phyloP scores from a whole-genome alignment of 2,113 vertebrate species.

The Pterocles burchelli region DNA sequence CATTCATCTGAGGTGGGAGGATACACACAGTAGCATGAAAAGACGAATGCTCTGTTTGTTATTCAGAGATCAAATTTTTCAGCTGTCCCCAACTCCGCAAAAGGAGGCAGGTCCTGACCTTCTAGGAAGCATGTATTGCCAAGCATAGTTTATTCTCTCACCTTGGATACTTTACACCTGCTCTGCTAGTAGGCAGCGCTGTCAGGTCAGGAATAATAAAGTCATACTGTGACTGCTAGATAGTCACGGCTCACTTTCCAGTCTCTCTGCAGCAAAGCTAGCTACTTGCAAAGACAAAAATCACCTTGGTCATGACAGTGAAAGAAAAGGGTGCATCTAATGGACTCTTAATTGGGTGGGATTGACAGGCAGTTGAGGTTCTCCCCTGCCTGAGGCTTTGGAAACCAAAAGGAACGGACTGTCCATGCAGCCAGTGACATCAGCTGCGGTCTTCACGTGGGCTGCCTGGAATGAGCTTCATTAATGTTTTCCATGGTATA shows the following conservation, averaged over 20 bases:
- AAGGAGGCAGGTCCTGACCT: background rate
- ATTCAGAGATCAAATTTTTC: background rate
- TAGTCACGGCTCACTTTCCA: background rate
- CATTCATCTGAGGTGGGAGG: background rate
- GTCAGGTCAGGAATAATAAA: background rate
- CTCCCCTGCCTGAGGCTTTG: background rate
- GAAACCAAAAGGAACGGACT: background rate
- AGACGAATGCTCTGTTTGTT: background rate
- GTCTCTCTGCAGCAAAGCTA: background rate
- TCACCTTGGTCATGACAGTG: background rate
- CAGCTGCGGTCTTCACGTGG: conserved; percentile 31
- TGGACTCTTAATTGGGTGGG: background rate
- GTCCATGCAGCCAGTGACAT: conserved; percentile 23
- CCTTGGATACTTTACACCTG: background rate
- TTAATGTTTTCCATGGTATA: conserved; percentile 78
- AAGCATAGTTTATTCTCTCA: background rate
- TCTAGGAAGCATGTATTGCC: background rate
- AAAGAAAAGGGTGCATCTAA: background rate
- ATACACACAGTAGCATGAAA: rapidly evolving
- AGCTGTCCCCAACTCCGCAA: background rate
- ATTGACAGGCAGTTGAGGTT: background rate
- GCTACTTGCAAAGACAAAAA: background rate
- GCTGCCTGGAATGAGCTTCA: conserved; percentile 75
- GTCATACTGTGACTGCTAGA: background rate
- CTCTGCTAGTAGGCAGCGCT: background rate